These are phyloP conservation scores for Cynocephalus volans DNA, from an alignment of 2,113 vertebrate genomes.

Conservation along the genomic window DNA sequence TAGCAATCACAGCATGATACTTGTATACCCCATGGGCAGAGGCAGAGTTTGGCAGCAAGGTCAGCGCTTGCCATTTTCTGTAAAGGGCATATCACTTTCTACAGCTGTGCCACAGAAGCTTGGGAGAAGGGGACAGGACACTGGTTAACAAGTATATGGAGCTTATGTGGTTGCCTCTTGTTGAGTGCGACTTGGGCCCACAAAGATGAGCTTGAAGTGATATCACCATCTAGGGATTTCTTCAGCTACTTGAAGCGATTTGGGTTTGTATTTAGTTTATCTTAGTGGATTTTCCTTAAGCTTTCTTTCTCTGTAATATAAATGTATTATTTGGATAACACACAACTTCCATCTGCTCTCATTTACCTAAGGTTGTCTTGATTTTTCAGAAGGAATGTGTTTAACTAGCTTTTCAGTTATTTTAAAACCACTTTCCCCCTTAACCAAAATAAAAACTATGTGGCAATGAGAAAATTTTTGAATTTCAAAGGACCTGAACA, in stretches of 20 bases:
- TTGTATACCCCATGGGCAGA: too few species aligned
- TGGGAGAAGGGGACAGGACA: not conserved
- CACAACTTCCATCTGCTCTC: not conserved
- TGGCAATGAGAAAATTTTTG: not conserved
- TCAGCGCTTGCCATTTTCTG: not conserved
- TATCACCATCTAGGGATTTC: not conserved
- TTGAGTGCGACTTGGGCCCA: not conserved
- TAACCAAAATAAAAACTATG: not conserved
- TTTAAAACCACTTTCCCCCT: not conserved
- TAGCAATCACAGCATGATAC: not conserved
- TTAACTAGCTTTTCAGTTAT: slow-evolving; percentile 28
- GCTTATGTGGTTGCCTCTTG: too few species aligned
- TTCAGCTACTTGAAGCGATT: not conserved
- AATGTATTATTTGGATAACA: slow-evolving; percentile 58
- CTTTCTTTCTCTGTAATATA: not conserved
- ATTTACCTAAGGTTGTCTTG: not conserved
- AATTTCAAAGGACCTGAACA: not conserved
- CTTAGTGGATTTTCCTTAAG: not conserved
- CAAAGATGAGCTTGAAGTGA: not conserved
- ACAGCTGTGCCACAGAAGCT: not conserved
- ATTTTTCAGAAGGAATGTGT: not conserved
- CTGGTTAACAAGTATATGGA: not conserved
- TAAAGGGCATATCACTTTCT: not conserved
- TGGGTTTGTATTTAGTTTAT: not conserved
- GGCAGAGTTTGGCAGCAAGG: not conserved